Evolutionary conservation across 2,797 vertebrate genomes (phyloP).

Genomic region (Sebastes matsubarae): DNA sequence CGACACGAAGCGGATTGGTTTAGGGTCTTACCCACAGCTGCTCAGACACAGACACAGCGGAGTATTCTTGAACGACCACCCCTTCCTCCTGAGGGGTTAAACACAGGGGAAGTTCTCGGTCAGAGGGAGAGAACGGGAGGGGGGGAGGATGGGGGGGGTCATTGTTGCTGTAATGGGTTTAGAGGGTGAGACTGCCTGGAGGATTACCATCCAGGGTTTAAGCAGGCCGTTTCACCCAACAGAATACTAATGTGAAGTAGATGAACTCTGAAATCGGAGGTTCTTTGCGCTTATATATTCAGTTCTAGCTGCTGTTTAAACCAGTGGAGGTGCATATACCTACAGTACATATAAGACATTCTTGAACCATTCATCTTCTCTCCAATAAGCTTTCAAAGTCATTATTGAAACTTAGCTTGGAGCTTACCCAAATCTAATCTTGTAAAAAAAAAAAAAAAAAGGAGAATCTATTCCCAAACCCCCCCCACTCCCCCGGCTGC

Average conservation of each 20-base stretch:
- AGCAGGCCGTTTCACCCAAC: constrained; percentile 21
- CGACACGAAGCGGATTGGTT: constrained; percentile 46
- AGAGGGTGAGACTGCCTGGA: constrained; percentile 37
- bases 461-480: not conserved
- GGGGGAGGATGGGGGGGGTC: not conserved
- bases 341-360: not conserved
- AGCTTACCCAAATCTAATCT: constrained; percentile 26
- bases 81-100: constrained; percentile 89
- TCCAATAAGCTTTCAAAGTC: constrained; percentile 4
- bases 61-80: constrained; percentile 83
- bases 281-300: not conserved
- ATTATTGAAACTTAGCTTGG: constrained; percentile 18
- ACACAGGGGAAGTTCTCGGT: constrained; percentile 77
- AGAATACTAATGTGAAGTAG: constrained; percentile 67
- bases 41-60: constrained; percentile 85
- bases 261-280: constrained; percentile 14
- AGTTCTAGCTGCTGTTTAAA: not conserved
- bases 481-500: not conserved
- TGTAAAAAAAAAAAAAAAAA: not conserved
- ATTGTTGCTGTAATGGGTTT: constrained; percentile 66
- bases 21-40: constrained; percentile 90
- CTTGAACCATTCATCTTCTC: not conserved
- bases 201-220: constrained; percentile 51
- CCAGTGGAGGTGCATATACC: not conserved
- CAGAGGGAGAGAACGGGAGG: not conserved